These are phyloP conservation scores for Tholera decimalis DNA, from an alignment of 2,888 invertebrate genomes.

Conservation along the genomic window DNA sequence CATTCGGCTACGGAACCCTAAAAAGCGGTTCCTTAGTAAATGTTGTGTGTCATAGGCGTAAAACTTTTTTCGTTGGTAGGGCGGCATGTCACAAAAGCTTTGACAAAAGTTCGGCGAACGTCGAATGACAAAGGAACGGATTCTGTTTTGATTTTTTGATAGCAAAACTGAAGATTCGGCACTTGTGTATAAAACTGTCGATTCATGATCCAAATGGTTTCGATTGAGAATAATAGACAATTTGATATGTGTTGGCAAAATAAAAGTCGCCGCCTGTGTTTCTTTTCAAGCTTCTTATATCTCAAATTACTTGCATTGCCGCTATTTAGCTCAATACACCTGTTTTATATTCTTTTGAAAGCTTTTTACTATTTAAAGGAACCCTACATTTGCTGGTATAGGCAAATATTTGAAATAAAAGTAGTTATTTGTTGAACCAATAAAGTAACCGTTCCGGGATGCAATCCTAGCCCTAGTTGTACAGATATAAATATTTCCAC, in stretches of 20 bases:
- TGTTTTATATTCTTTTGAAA: slow-evolving; percentile 26
- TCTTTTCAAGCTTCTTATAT: slow-evolving; percentile 54
- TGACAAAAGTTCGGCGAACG: slow-evolving; percentile 83
- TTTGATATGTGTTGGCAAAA: slow-evolving; percentile 77
- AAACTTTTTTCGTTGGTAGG: slow-evolving; percentile 72
- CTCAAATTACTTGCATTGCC: slow-evolving; percentile 56
- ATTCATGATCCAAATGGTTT: slow-evolving; percentile 73
- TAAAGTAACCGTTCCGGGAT: slow-evolving; percentile 24
- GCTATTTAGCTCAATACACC: slow-evolving; percentile 47
- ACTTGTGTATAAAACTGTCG: slow-evolving; percentile 79
- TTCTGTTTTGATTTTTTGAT: slow-evolving; percentile 88
- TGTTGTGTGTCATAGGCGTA: slow-evolving; percentile 76
- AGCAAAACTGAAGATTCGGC: slow-evolving; percentile 80
- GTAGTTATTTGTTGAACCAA: slow-evolving; percentile 32
- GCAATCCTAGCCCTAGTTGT: slow-evolving; percentile 41
- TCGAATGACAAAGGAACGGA: slow-evolving; percentile 77
- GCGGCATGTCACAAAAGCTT: slow-evolving; percentile 80
- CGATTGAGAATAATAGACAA: slow-evolving; percentile 73
- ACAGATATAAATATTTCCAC: slow-evolving; percentile 62
- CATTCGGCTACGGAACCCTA: too few relatives aligned
- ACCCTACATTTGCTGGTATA: not conserved
- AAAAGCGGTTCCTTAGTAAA: slow-evolving; percentile 77
- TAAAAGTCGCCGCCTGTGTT: slow-evolving; percentile 67
- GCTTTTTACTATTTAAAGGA: slow-evolving; percentile 2
- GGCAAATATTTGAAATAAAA: slow-evolving; percentile 19